A percentile compares a stretch with the other conserved stretches of the same genome.
Evolutionary conservation across 2,797 vertebrate species (phyloP).

Genomic region (Florisuga fusca): DNA sequence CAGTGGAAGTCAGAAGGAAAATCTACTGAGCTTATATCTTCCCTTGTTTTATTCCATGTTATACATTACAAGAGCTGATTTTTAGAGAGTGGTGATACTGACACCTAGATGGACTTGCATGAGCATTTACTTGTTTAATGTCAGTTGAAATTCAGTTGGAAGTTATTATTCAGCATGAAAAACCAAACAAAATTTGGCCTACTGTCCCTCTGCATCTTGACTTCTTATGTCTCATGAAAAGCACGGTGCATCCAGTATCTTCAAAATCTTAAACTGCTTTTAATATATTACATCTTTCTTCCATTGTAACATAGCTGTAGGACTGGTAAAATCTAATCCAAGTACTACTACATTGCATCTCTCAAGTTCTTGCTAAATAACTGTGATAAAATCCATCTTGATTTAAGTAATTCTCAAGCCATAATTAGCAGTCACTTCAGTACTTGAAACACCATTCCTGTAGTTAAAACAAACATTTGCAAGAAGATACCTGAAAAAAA

Average conservation of each 20-base stretch:
- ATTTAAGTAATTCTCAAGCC: not conserved
- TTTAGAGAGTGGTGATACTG: not conserved
- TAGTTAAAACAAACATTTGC: slow-evolving; percentile 12
- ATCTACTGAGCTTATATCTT: not conserved
- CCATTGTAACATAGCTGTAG: not conserved
- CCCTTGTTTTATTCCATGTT: not conserved
- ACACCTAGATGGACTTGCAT: not conserved
- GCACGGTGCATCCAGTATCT: fast-evolving
- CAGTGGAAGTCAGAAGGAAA: not conserved
- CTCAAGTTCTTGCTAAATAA: not conserved
- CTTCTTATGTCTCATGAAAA: not conserved
- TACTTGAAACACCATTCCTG: not conserved
- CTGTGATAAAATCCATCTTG: slow-evolving; percentile 2
- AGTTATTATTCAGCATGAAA: not conserved
- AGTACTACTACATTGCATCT: not conserved
- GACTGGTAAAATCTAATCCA: not conserved
- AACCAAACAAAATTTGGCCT: not conserved
- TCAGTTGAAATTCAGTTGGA: not conserved
- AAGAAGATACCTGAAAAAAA: not conserved
- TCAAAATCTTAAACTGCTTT: not conserved
- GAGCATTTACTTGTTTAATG: not conserved
- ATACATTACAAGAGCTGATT: not conserved
- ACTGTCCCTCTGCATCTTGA: not conserved
- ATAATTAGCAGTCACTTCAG: not conserved
- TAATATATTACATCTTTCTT: not conserved